Conservation (phyloP, 2,888 invertebrate genomes). For the Drosophila koepferae region DNA sequence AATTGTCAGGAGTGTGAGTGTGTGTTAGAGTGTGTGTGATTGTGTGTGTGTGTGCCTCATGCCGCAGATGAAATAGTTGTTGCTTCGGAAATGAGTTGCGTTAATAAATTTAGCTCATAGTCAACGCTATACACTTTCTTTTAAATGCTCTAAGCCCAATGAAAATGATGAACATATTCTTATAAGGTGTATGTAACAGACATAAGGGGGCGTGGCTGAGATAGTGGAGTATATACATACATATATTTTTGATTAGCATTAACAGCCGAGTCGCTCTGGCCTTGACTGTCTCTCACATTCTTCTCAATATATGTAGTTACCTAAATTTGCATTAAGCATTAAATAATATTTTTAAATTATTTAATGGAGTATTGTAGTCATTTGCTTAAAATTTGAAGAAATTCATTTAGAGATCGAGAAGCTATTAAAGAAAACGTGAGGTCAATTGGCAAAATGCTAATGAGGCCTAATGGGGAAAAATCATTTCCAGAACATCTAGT, state of each 20-base stretch:
- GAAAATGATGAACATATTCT: not conserved
- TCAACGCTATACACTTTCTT: conserved; percentile 41
- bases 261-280: not conserved
- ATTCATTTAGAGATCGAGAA: not conserved
- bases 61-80: conserved; percentile 50
- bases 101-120: conserved; percentile 76
- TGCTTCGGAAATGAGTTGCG: conserved; percentile 69
- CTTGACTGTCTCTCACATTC: too few species aligned
- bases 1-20: conserved; percentile 36
- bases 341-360: not conserved
- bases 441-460: not conserved
- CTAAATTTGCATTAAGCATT: not conserved
- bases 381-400: not conserved
- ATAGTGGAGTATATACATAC: not conserved
- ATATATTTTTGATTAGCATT: not conserved
- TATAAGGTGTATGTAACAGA: not conserved
- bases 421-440: not conserved
- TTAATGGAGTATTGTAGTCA: not conserved
- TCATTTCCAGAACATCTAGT: too few species aligned
- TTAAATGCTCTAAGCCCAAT: not conserved
- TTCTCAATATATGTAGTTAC: too few species aligned
- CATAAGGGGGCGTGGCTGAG: not conserved
- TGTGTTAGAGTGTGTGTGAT: conserved; percentile 29
- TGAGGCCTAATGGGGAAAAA: too few species aligned
- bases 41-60: conserved; percentile 53